Evolutionary conservation across 1,140 invertebrate genomes (phyloP), one percentile per base, ranked within the genome.

Genomic region (Hylaeus volcanicus): DNA sequence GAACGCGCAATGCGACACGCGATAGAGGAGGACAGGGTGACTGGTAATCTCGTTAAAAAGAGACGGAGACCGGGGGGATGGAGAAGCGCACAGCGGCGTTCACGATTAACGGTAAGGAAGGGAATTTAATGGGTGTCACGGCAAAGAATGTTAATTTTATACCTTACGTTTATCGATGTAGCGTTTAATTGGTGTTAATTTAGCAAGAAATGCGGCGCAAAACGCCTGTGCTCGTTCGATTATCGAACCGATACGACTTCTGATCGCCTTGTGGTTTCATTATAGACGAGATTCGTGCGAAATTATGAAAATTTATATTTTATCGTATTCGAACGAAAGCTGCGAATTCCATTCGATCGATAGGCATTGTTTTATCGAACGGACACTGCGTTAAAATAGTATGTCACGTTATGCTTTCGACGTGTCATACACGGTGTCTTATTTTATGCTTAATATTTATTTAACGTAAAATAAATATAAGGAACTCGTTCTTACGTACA

Each of bases 1-100:
- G 82, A 81, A 90, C 89, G 89, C 89, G 89, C 89, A 90, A 90
- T 90, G 89, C 89, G 89, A 89, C 89, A 90, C 89, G 83, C 88
- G 85, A 89, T 88, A 83, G 87, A 88, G 79, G 79, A 75, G 84
- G 87, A 88, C 60, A 85, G 81, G 45, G 9, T 74, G 76, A 83
- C 69, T 76, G 55, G 78, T 88, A 88, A 88, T 88, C 84, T 86
- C 75, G 74, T 88, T 88, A 88, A 63, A 79, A 64, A 70, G 45
- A 61, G 71, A 66, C 48, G 58, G 55, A 78, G 76, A 26, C 26
- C 14, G 75, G 81, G 73, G 72, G 75, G 58, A 61, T 70, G 64
- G 72, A 61, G 63, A 75, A 68, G 75, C 64, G 72, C 68, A 71
- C 53, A 82, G 53, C 48, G 48, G 68, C 37, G 76, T 37, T 83